Evolutionary conservation across 2,797 vertebrate genomes (phyloP), one percentile per base, ranked within the genome.

Genomic region (Anguilla marmorata): DNA sequence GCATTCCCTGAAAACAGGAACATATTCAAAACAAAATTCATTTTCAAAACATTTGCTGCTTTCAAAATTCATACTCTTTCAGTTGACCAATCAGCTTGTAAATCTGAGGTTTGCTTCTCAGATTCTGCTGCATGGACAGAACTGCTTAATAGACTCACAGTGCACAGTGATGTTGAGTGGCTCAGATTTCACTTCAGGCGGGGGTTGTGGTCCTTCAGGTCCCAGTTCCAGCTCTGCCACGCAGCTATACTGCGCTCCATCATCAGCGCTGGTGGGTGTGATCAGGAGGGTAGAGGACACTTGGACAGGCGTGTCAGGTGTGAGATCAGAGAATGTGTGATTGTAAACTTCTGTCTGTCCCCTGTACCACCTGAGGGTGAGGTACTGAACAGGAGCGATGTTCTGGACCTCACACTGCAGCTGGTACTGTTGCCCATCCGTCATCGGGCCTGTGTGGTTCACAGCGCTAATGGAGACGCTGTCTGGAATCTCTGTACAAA

Each of bases 341-440:
- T 95, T 96, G 86, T 96, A 96, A 85, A 97, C 95, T 89, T 96
- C 94, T 0, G 92, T 93, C 87, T 94, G 93, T 8, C 94, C 96
- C 91, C 94, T 91, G 93, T 96, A 97, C 96, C 96, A 97, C 87
- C 93, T 93, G 89, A 97, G 93, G 41, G 92, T 95, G 88, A 97
- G 96, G 90, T 96, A 97, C 91, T 97, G 96, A 72, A 97, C 96
- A 0, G 96, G 96, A n/a, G 96, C 96, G 0, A 97, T 93, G 50
- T 96, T 96, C 91, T 97, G 96, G 84, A 97, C 96, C 90, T 96
- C 96, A 5, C 96, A 97, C 86, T 96, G 94, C 66, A 97, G 92
- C 91, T 96, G 94, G 92, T 96, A 97, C 91, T 96, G 95, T 87
- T 90, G 94, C 48, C 95, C 95, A 72, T 94, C 96, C 90, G 93